Evolutionary conservation across 1,140 invertebrate species (phyloP).

Genomic region (Drosophila erecta): DNA sequence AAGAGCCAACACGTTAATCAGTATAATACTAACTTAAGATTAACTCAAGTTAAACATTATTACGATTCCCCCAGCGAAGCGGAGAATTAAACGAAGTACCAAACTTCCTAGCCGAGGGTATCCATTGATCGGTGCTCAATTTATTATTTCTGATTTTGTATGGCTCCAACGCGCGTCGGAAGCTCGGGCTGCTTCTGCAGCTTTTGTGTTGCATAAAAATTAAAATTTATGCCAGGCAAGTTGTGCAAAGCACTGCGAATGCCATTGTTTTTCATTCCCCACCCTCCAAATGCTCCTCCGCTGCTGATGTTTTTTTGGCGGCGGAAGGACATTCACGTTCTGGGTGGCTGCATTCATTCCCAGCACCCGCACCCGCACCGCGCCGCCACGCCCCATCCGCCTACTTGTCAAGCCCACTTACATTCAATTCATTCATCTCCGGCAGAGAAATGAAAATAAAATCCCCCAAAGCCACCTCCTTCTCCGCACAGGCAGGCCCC

Average conservation of each 20-base stretch:
- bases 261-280: constrained; percentile 64
- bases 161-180: constrained; percentile 47
- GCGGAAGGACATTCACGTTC: constrained; percentile 57
- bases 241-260: constrained; percentile 78
- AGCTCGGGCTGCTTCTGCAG: constrained; percentile 54
- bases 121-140: neutral
- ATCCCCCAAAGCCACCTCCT: constrained; percentile 1
- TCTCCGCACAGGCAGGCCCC: constrained; percentile 1
- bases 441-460: constrained; percentile 48
- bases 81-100: neutral
- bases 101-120: no score
- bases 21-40: no score
- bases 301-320: constrained; percentile 46
- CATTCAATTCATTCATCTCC: constrained; percentile 54
- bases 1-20: no score
- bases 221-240: constrained; percentile 78
- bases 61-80: no score
- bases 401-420: constrained; percentile 53
- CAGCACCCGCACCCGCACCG: neutral
- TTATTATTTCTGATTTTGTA: constrained; percentile 16
- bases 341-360: constrained; percentile 43
- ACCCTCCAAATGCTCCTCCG: neutral
- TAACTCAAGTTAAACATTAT: no score
- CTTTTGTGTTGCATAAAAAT: constrained; percentile 81
- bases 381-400: neutral